A percentile compares a stretch with the other conserved stretches of the same genome.
These are phyloP conservation scores for Caenorhabditis zanzibari DNA, from an alignment of 2,888 invertebrate species.

Conservation along the genomic window DNA sequence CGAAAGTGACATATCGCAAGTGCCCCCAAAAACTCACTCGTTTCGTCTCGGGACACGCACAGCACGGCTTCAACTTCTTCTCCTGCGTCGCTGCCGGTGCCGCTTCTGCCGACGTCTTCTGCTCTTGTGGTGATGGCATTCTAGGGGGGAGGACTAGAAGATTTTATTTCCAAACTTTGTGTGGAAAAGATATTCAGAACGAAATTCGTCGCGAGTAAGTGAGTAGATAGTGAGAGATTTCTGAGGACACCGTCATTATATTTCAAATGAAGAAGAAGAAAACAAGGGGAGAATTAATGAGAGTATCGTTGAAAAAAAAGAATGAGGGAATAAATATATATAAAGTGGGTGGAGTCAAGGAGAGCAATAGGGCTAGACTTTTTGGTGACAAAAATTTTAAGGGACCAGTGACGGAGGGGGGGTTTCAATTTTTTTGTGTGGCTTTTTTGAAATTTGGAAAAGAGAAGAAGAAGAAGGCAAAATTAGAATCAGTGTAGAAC, in stretches of 20 bases:
- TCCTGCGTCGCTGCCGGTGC: conserved; percentile 43
- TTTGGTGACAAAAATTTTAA: too few relatives aligned
- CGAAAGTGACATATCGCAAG: too few relatives aligned
- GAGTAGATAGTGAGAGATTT: not conserved
- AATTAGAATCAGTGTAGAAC: too few relatives aligned
- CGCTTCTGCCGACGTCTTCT: conserved; percentile 12
- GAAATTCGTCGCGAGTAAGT: not conserved
- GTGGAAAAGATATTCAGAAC: conserved; percentile 5
- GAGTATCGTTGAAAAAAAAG: conserved; percentile 44
- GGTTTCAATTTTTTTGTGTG: too few relatives aligned
- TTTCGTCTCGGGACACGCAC: conserved; percentile 86
- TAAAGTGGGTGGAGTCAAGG: too few relatives aligned
- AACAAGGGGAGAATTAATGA: not conserved
- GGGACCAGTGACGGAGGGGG: too few relatives aligned
- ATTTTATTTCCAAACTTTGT: not conserved
- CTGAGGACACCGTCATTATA: conserved; percentile 18
- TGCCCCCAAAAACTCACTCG: conserved; percentile 68
- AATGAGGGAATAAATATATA: not conserved
- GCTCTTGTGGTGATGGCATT: conserved; percentile 38
- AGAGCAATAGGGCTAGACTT: too few relatives aligned
- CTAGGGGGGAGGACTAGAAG: not conserved
- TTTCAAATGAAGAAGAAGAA: conserved; percentile 12
- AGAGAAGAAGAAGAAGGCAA: too few relatives aligned
- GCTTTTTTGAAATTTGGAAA: too few relatives aligned
- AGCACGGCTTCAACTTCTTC: conserved; percentile 85